Evolutionary conservation across 2,888 invertebrate species (phyloP), one percentile per base, ranked within the genome.

Genomic region (Lasius fuliginosus): DNA sequence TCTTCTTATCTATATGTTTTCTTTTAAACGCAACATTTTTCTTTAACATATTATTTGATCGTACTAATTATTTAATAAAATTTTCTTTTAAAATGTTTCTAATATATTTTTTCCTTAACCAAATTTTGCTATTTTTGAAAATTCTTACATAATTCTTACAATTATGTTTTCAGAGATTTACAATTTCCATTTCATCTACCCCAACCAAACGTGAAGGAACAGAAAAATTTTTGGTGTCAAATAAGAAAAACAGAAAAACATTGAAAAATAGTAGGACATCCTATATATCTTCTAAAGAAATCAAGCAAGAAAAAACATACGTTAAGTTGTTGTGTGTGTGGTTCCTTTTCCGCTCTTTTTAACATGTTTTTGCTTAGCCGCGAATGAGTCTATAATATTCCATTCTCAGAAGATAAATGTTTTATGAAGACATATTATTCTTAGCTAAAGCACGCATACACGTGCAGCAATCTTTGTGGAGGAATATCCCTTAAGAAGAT

Each of bases 341-440:
- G 12, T 56, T 8, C 30, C 30, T 56, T 58, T 6, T 9, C 3
- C 5, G n/a, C 15, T 1, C 6, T 75, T 33, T 64, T 65, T 36
- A 53, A 64, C 18, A 12, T 8, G 1, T 53, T 58, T 15, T 68
- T 8, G 12, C 15, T 53, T 62, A 64, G 3, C 6, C 1, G 33
- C 1, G 33, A 60, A 49, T 36, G 12, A 15, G 8, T 33, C 33
- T 49, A 62, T 36, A 79, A 18, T 23, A 8, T 23, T 23, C 11
- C 15, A 42, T 68, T 8, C 8, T 42, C 8, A 27, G 23, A 69
- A 18, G 0, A 69, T 79, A 23, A 79, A 79, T 79, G 8, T 79
- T 79, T 79, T 27, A 79, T 68, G 15, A 42, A 68, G 46, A 56
- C 46, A 11, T 33, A 36, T 62, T 79, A 79, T 79, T 79, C 27